phyloP scores from a whole-genome alignment of 2,113 vertebrate species.

The Mugil cephalus region DNA sequence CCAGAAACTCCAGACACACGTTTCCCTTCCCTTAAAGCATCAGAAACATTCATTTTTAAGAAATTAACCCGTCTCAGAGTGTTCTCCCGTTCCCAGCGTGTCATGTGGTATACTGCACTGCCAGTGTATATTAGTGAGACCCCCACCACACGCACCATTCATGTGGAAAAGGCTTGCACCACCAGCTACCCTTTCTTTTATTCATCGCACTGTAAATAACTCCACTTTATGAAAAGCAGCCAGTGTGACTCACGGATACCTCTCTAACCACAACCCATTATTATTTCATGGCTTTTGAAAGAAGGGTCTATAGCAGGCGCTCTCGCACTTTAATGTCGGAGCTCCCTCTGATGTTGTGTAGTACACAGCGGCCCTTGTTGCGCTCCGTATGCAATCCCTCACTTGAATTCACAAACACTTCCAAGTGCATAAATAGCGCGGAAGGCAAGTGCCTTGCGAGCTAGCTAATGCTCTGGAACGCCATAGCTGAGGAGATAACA shows the following conservation, averaged over 20 bases:
- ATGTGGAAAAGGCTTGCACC: slow-evolving; percentile 82
- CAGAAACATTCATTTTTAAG: background rate
- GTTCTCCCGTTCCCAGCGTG: slow-evolving; percentile 38
- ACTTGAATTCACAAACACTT: slow-evolving; percentile 88
- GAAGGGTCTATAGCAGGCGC: slow-evolving; percentile 80
- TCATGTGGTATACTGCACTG: slow-evolving; percentile 51
- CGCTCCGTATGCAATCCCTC: slow-evolving; percentile 80
- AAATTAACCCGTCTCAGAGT: slow-evolving; percentile 59
- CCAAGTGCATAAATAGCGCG: slow-evolving; percentile 84
- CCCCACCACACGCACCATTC: slow-evolving; percentile 57
- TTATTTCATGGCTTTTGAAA: slow-evolving; percentile 89
- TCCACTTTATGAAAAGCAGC: slow-evolving; percentile 88
- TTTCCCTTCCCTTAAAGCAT: background rate
- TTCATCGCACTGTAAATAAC: slow-evolving; percentile 88
- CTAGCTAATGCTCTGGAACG: slow-evolving; percentile 80
- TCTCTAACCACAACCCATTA: slow-evolving; percentile 87
- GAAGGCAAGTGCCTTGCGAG: slow-evolving; percentile 77
- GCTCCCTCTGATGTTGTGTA: slow-evolving; percentile 86
- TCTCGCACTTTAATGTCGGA: slow-evolving; percentile 82
- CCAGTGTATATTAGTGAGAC: slow-evolving; percentile 71
- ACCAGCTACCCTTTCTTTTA: slow-evolving; percentile 85
- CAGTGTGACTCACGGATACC: slow-evolving; percentile 85
- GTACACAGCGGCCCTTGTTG: slow-evolving; percentile 86
- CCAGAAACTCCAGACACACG: background rate
- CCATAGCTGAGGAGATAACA: slow-evolving; percentile 80